Evolutionary conservation across 2,113 vertebrate species (phyloP), one percentile per base, ranked within the genome.

Genomic region (Seriola quinqueradiata): DNA sequence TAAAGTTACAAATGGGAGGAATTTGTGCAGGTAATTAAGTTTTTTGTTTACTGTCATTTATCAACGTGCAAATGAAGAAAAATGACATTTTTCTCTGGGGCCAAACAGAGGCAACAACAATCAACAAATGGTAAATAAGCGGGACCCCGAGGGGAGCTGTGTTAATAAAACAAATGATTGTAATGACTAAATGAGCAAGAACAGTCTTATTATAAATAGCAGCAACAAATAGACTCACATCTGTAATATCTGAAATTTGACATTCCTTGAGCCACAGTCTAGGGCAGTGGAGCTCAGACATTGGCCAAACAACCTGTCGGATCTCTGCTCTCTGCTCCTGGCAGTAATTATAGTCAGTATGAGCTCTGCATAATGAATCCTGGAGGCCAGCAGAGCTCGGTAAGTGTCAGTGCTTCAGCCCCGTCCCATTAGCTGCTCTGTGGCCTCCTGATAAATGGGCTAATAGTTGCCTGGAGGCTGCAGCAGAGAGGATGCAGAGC

Each of bases 281-380:
- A 11, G 5, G 8, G 8, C n/a, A 44, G 70, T 32, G 5, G 28
- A 67, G 10, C n/a, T 14, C 4, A 42, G 13, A 1, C 14, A 38
- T 38, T 3, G 1, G 25, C 17, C 42, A 42, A 57, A 42, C 40
- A 42, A 5, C 34, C 6, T 46, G 61, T 57, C 8, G 61, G 1
- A 19, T 55, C 13, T 19, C 25, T 28, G 21, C 44, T 55, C 32
- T 66, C 1, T 54, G 63, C 67, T 74, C 60, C 68, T 82, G 68
- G 44, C 36, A 28, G 58, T 63, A 66, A 63, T 82, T 55, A 7
- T 5, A 70, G 52, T 75, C 28, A 42, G 42, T 59, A 13, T 61
- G 50, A 70, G 69, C 71, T 75, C 52, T 23, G 70, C 40, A 21
- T 75, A 71, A 81, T 81, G 67, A 85, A 67, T 79, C 75, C 75